phyloP scores from a whole-genome alignment of 2,797 vertebrate genomes.

The Mormyrops attenuatus region DNA sequence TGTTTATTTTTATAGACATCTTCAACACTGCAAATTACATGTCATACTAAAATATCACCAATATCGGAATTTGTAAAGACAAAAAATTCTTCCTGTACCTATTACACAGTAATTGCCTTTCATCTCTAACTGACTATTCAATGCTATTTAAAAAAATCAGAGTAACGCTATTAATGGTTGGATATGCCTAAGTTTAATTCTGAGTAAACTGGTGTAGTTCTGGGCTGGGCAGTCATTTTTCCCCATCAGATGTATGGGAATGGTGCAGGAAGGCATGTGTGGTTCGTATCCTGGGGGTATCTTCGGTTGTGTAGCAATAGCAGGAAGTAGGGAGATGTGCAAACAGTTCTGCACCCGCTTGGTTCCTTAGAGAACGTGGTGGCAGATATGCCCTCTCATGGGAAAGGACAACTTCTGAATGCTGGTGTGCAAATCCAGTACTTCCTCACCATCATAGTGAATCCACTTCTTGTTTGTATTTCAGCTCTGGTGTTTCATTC shows the following conservation, averaged over 20 bases:
- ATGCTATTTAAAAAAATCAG: neutral
- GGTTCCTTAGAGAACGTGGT: neutral
- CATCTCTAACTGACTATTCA: neutral
- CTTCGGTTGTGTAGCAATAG: neutral
- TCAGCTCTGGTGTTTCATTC: neutral
- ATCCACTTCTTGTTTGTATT: neutral
- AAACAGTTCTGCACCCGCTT: neutral
- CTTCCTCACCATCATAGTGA: neutral
- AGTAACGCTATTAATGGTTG: neutral
- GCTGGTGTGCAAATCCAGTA: neutral
- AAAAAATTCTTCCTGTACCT: neutral
- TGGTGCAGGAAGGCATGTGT: neutral
- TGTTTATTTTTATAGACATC: neutral
- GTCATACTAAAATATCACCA: neutral
- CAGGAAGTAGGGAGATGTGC: neutral
- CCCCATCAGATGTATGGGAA: neutral
- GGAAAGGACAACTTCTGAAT: neutral
- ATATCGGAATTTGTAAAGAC: neutral
- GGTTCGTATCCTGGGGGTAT: neutral
- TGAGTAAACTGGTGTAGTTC: neutral
- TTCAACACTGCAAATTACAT: neutral
- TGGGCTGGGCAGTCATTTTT: neutral
- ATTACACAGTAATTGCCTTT: neutral
- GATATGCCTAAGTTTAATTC: neutral
- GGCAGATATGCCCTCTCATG: neutral